Evolutionary conservation across 2,888 invertebrate species (phyloP), one percentile per base, ranked within the genome.

Genomic region (Stenodema calcarata): DNA sequence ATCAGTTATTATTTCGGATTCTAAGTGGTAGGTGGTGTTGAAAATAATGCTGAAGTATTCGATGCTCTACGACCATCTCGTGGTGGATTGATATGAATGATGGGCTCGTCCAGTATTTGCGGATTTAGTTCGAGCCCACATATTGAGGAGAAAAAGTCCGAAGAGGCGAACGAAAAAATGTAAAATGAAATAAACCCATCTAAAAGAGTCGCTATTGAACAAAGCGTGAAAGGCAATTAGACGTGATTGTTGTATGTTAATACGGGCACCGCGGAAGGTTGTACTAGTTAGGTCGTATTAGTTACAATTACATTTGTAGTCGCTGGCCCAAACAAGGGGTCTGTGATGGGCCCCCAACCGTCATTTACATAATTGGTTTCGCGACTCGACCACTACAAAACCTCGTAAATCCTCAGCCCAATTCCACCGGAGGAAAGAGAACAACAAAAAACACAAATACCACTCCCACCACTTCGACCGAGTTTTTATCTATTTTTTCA

Each of bases 241-340:
- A 35, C 9, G 54, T 54, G 80, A 80, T 80, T 80, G 80, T 50
- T 80, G 80, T 80, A 80, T 80, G 80, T 80, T 80, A 80, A 80
- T 80, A 50, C 79, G 79, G n/a, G 50, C 7, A 11, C 28, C n/a
- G n/a, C 47, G 54, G 80, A 50, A 54, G 50, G 80, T 30, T 27
- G 62, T 23, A 27, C 50, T 80, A 80, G 80, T 80, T 80, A 80
- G 80, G 80, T 50, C 80, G 80, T 80, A 80, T 80, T 80, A 80
- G 80, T 80, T 80, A 80, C 80, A 80, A 80, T 80, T 80, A 80
- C 80, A 80, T 80, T 80, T 80, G 80, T 80, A 50, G 80, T 73
- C 73, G 47, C 50, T 28, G 30, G 80, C 44, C 78, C 41, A 27
- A 78, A 44, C 47, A 80, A 80, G 47, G 47, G 47, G 54, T 27